Conservation (phyloP, 2,113 vertebrate species). For the Leiothrix lutea region DNA sequence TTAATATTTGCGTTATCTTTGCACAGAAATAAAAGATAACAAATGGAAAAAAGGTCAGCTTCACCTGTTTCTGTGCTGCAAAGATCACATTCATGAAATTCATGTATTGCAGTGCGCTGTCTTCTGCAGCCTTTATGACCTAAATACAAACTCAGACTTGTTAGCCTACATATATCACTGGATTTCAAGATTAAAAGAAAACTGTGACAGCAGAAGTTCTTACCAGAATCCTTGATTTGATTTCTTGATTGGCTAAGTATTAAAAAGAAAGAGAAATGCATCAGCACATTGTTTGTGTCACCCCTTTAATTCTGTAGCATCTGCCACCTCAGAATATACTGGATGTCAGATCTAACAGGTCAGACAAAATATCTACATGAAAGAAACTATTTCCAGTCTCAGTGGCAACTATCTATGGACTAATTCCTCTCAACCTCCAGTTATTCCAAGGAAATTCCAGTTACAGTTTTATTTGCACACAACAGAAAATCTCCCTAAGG, state of each 20-base stretch:
- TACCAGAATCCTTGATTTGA: slow-evolving; percentile 95
- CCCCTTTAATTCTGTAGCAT: not conserved
- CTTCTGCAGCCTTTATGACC: slow-evolving; percentile 96
- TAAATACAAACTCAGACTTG: slow-evolving; percentile 34
- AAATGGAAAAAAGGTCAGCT: not conserved
- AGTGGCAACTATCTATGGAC: not conserved
- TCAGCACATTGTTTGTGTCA: not conserved
- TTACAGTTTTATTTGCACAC: not conserved
- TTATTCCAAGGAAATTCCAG: not conserved
- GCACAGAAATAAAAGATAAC: not conserved
- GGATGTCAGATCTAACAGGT: not conserved
- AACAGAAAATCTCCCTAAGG: not conserved
- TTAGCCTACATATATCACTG: not conserved
- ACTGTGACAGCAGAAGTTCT: slow-evolving; percentile 26
- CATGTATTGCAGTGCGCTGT: slow-evolving; percentile 94
- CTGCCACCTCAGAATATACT: not conserved
- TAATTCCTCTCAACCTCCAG: not conserved
- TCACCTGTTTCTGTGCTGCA: slow-evolving; percentile 95
- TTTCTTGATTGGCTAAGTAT: slow-evolving; percentile 85
- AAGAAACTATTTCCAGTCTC: not conserved
- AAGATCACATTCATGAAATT: slow-evolving; percentile 99
- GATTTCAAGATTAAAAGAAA: not conserved
- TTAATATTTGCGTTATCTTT: not conserved
- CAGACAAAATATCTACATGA: fast-evolving
- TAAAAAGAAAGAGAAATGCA: not conserved